Evolutionary conservation across 37 sponge, comb jelly and placozoan genomes (phyloP), one percentile per base, ranked within the genome.

Genomic region (Beroe ovata): DNA sequence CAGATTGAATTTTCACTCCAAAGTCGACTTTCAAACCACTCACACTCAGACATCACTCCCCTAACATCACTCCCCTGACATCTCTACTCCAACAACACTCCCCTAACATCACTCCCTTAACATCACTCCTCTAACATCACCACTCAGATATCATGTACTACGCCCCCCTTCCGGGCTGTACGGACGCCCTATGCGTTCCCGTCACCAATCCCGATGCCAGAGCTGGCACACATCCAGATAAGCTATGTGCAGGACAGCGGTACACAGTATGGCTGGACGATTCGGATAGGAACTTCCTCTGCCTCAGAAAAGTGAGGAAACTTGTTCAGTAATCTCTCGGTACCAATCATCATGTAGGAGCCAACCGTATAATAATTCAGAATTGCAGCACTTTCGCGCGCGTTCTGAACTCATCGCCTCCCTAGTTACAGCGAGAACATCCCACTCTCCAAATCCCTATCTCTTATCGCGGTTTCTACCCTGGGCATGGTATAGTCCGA

Each of bases 241-340:
- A 33, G 69, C 25, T 66, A 30, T 34, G 36, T 30, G 30, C 36
- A 1, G 69, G 69, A 1, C 69, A 66, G 16, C 69, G 69, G 36
- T 66, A 66, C 36, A 66, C 69, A 14, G 69, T 30, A 0, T 66
- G 69, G 69, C 36, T 66, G 35, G 69, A 66, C 16, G 30, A 66
- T 14, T 66, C 69, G 8, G 69, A 66, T 14, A 26, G 16, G 14
- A 30, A 66, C 36, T 66, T 29, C 36, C 29, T 66, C 35, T 66
- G 69, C 36, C 8, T 66, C 36, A 66, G 69, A 30, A 66, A 66
- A 37, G 69, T 66, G n/a, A n/a, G n/a, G n/a, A n/a, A n/a, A n/a
- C n/a, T n/a, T n/a, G n/a, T n/a, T n/a, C n/a, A n/a, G n/a, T n/a
- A n/a, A n/a, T n/a, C n/a, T n/a, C n/a, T n/a, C n/a, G n/a, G n/a